Evolutionary conservation across 1,140 invertebrate genomes (phyloP).

Genomic region (Luehdorfia chinensis): DNA sequence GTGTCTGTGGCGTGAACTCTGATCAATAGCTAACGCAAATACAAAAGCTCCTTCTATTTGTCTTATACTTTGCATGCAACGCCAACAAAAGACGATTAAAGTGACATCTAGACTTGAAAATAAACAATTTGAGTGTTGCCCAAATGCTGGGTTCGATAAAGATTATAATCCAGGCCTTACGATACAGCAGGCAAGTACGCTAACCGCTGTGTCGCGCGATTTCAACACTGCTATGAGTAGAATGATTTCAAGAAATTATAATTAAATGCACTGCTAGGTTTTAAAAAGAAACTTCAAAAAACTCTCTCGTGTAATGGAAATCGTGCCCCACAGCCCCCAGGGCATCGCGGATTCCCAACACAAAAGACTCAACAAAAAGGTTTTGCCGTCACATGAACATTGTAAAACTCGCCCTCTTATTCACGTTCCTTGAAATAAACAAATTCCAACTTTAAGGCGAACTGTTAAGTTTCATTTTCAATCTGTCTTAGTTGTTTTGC

Average conservation of each 20-base stretch:
- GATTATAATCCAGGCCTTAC: too few species aligned
- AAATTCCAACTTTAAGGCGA: constrained; percentile 46
- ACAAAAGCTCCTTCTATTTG: too few species aligned
- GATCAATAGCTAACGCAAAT: too few species aligned
- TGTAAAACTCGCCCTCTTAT: constrained; percentile 65
- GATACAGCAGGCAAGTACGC: too few species aligned
- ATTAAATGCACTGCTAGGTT: constrained; percentile 45
- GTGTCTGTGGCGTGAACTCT: too few species aligned
- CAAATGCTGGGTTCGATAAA: too few species aligned
- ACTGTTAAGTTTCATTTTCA: constrained; percentile 44
- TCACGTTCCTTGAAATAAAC: constrained; percentile 39
- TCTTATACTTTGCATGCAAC: too few species aligned
- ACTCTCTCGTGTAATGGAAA: constrained; percentile 71
- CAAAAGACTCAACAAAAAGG: constrained; percentile 74
- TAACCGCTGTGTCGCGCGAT: too few species aligned
- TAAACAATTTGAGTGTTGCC: too few species aligned
- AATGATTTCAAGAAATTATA: constrained; percentile 5
- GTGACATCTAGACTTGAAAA: too few species aligned
- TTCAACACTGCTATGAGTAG: neutral
- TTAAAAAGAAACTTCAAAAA: constrained; percentile 50
- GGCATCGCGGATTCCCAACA: constrained; percentile 65
- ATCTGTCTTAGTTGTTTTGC: constrained; percentile 35
- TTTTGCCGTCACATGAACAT: constrained; percentile 72
- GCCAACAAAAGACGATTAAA: too few species aligned
- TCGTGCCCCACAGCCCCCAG: constrained; percentile 58